Evolutionary conservation across 2,797 vertebrate genomes (phyloP).

Genomic region (Amblyraja radiata): DNA sequence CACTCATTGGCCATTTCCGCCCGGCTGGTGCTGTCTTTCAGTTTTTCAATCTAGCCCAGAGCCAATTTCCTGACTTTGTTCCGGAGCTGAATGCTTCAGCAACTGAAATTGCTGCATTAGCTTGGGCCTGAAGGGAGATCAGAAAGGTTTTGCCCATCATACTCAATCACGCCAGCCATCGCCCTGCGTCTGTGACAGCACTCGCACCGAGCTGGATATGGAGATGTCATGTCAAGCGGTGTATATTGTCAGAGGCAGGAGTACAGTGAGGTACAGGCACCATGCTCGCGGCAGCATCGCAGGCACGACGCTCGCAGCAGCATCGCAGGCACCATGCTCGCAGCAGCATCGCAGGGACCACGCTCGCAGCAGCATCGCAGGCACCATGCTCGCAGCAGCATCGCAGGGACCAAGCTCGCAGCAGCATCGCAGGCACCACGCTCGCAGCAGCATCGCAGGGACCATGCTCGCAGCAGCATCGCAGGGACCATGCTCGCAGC

Average conservation of each 20-base stretch:
- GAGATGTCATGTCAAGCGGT: slow-evolving; percentile 38
- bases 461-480: too few species aligned
- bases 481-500: too few species aligned
- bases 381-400: too few species aligned
- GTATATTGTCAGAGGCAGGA: background rate
- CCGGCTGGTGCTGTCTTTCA: background rate
- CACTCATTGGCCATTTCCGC: background rate
- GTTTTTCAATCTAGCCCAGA: background rate
- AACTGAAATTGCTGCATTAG: slow-evolving; percentile 16
- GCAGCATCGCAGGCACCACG: too few species aligned
- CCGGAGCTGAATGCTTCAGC: background rate
- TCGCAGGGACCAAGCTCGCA: too few species aligned
- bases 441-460: too few species aligned
- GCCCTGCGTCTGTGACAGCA: background rate
- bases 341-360: too few species aligned
- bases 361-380: too few species aligned
- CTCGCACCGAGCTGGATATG: background rate
- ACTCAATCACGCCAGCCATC: background rate
- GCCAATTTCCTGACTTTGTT: background rate
- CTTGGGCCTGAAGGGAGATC: background rate
- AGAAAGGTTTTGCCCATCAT: background rate
- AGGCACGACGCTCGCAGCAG: too few species aligned
- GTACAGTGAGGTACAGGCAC: too few species aligned
- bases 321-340: too few species aligned
- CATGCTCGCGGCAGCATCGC: too few species aligned